Evolutionary conservation across 2,113 vertebrate genomes (phyloP), one percentile per base, ranked within the genome.

Genomic region (Vanacampus margaritifer): DNA sequence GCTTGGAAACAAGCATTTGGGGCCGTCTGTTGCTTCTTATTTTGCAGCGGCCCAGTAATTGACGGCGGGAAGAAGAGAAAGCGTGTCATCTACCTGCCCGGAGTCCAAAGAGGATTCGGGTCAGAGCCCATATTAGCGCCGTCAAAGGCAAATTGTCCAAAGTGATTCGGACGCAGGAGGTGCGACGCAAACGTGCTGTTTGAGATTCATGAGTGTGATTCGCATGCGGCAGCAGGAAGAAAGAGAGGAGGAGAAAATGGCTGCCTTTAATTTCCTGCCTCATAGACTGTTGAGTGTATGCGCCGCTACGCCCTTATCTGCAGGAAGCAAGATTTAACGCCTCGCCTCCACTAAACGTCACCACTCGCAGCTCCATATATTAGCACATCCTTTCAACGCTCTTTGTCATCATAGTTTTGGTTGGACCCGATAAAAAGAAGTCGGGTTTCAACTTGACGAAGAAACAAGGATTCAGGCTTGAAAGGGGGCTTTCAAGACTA

Each of bases 1-100:
- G 53, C 3, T 48, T 48, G 21, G 46, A 48, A 21, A 48, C 19
- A 48, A 17, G 6, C 19, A n/a, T 50, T n/a, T 50, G 7, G 19
- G 21, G 81, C 80, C 59, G 72, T 71, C 64, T 46, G 61, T 57
- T 76, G 71, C 76, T 84, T 81, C 77, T 86, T 82, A 81, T 84
- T 83, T 73, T 68, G 66, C 80, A 43, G 74, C 70, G 76, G 80
- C 67, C 5, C 0, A 67, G 65, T 80, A 65, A 85, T 88, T 86
- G 77, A 87, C 68, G 70, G 16, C 26, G 6, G 16, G 26, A 57
- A 32, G 54, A 65, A 51, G 51, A 26, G 45, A 17, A 57, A 28
- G 36, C 24, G 37, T 48, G 26, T 35, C 26, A 50, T 51, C 45
- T 50, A 51, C 46, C 64, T 65, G 79, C 74, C 12, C 23, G 77